Evolutionary conservation across 2,888 invertebrate genomes (phyloP), one percentile per base, ranked within the genome.

Genomic region (Agrochola lota): DNA sequence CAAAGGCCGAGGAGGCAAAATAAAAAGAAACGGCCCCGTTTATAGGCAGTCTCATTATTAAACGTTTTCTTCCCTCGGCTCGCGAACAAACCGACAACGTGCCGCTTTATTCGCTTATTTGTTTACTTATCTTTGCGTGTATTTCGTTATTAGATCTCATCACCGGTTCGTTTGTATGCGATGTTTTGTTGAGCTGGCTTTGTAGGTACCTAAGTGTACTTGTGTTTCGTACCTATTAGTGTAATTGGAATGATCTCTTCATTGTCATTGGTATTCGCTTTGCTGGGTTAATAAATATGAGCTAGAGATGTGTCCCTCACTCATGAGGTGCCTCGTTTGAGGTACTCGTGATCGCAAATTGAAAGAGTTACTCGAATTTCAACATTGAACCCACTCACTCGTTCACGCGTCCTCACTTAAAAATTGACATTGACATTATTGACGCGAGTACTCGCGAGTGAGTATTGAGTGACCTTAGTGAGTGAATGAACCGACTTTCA

Each of bases 41-140:
- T 94, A 92, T 92, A 91, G 92, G 89, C 92, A 90, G 92, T 91
- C 92, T 92, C 93, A 93, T 93, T 95, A 94, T 94, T 93, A 94
- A 94, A 93, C 92, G 92, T 88, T 94, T 93, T 93, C 91, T 92
- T 91, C 87, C 88, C 84, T 87, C 89, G 84, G 88, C 90, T 87
- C 88, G 88, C 87, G 90, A 90, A 91, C 92, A 92, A 92, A 87
- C 88, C 90, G 88, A 90, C 88, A 87, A 84, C 86, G 80, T 88
- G 89, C 85, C 81, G 86, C 85, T 88, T 88, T 89, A 90, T 87
- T 84, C 85, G 87, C 89, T 92, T 92, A 91, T 91, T 91, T 91
- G 88, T 89, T 86, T 86, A 85, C 84, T 88, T 89, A 87, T 90
- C 88, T 91, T 88, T 88, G 85, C 87, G 85, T 86, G 82, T 86